Evolutionary conservation across 2,888 invertebrate genomes (phyloP).

Genomic region (Amphipoea lucens): DNA sequence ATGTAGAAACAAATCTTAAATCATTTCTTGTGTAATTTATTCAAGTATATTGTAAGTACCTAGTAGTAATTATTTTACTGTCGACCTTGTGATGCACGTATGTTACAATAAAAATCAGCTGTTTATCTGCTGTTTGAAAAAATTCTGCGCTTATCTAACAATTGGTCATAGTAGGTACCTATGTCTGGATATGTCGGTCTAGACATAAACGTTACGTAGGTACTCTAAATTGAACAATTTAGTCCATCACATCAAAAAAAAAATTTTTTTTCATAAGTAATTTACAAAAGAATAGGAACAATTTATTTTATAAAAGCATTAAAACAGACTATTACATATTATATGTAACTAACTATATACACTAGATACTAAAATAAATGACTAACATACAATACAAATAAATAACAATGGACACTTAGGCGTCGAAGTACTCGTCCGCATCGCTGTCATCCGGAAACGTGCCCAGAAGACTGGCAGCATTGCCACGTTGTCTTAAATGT

Average conservation of each 20-base stretch:
- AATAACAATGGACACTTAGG: too few species aligned
- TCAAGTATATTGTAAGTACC: conserved; percentile 1
- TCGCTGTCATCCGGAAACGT: too few species aligned
- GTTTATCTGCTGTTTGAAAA: conserved; percentile 5
- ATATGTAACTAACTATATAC: too few species aligned
- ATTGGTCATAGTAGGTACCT: conserved; percentile 1
- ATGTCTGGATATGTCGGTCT: neutral
- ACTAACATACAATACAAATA: too few species aligned
- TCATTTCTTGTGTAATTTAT: neutral
- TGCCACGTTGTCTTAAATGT: neutral
- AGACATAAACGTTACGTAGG: neutral
- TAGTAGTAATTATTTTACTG: neutral
- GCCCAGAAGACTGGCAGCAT: too few species aligned
- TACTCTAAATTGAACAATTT: neutral
- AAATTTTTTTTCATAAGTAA: too few species aligned
- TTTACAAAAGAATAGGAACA: too few species aligned
- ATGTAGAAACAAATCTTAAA: neutral
- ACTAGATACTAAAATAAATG: too few species aligned
- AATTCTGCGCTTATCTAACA: conserved; percentile 12
- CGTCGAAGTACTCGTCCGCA: too few species aligned
- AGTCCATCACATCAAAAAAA: neutral
- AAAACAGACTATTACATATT: too few species aligned
- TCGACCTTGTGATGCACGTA: conserved; percentile 20
- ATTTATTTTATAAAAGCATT: too few species aligned
- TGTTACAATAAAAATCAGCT: conserved; percentile 30